Conservation (phyloP, 2,888 invertebrate genomes). For the Hemaris fuciformis region DNA sequence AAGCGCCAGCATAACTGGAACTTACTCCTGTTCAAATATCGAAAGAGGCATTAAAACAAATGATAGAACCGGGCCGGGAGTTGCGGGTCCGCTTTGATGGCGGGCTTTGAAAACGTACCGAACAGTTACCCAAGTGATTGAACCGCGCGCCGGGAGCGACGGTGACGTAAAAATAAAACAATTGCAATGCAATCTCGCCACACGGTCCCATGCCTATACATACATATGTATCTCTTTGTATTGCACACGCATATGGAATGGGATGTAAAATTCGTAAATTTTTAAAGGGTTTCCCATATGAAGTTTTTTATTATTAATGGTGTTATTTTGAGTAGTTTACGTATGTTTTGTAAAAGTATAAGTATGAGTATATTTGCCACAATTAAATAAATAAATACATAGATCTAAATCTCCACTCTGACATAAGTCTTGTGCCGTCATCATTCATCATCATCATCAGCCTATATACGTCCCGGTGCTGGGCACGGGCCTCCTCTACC, state of each 20-base stretch:
- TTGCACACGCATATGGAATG: neutral
- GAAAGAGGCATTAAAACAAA: neutral
- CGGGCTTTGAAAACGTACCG: neutral
- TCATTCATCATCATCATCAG: too few relatives aligned
- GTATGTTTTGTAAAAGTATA: too few relatives aligned
- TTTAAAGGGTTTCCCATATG: neutral
- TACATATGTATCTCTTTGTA: too few relatives aligned
- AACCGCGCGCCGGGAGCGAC: neutral
- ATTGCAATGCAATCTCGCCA: neutral
- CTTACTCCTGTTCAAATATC: neutral
- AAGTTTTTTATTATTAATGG: too few relatives aligned
- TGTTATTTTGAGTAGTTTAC: too few relatives aligned
- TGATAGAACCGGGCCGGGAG: neutral
- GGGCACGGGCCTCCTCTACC: too few relatives aligned
- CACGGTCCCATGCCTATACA: neutral
- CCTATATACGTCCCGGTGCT: too few relatives aligned
- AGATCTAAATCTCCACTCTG: too few relatives aligned
- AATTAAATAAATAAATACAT: too few relatives aligned
- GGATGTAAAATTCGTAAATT: neutral
- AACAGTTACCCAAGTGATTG: constrained; percentile 9
- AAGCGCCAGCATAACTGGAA: too few relatives aligned
- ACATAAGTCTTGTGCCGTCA: too few relatives aligned
- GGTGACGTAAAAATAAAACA: neutral
- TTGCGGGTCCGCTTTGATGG: neutral
- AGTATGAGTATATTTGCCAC: too few relatives aligned